Evolutionary conservation across 2,113 vertebrate species (phyloP), one percentile per base, ranked within the genome.

Genomic region (Myotis yumanensis): DNA sequence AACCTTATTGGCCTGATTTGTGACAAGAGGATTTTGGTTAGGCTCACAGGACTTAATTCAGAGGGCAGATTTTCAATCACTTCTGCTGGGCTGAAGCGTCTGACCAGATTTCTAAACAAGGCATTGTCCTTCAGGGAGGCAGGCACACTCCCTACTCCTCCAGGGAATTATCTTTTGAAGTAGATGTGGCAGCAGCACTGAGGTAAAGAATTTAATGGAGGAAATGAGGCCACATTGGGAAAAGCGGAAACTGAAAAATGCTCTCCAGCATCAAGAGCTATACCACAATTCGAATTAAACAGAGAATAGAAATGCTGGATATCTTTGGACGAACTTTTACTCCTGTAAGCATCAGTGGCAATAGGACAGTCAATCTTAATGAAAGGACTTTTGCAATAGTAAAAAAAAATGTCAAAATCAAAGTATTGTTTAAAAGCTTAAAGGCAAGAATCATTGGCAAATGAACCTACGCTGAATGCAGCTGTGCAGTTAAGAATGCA

Each of bases 61-160:
- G 84, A 20, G 2, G 10, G 9, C 62, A 83, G 46, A 79, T 91
- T 82, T 94, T 69, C 54, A 35, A 25, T 92, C 62, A 30, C 0
- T 69, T 7, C 15, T 75, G 40, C 32, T 10, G 37, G n/a, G 20
- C 17, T 32, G 35, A 20, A 87, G 75, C 18, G 43, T 14, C 88
- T 90, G 28, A 80, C 93, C 62, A 57, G 40, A 87, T 96, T 97
- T 96, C 86, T 91, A 95, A 97, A 85, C 2, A 88, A n/a, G 40
- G 0, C 8, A 37, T 88, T 96, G 46, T 93, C 75, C 98, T 88
- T 80, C 32, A 87, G 86, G 95, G 48, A 68, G 84, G 15, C 20
- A 88, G 11, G 8, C 1, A 62, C 72, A 1, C 57, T 97, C 23
- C 28, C 3, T 0, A 57, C 2, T 28, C 75, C 89, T 90, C 76